Evolutionary conservation across 1,140 invertebrate genomes (phyloP), one percentile per base, ranked within the genome.

Genomic region (Anoplolepis gracilipes): DNA sequence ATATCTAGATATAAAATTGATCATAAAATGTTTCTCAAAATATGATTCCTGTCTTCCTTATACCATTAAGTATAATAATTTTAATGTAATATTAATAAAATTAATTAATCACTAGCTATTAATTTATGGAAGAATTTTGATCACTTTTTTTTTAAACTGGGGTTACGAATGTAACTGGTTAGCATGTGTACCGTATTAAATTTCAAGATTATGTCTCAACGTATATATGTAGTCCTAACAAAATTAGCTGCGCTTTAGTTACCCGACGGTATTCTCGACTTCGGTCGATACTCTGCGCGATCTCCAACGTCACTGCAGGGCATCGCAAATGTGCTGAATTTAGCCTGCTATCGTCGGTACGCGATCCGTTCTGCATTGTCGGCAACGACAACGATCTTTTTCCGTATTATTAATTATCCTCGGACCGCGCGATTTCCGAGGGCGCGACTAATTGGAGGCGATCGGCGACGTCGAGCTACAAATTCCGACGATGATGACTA

Each of bases 401-500:
- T 73, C 28, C 78, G 57, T 62, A 84, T 84, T 76, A 77, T 77
- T 84, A 49, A 77, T 84, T 84, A 77, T 77, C 59, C 33, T 64
- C 22, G 22, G 42, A 57, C 39, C 59, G 39, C 81, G 72, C 81
- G 55, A 84, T 84, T 73, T 70, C 25, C 70, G 62, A 46, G 70
- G 55, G 81, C 81, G 59, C 81, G 57, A 39, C 81, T 76, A 76
- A 84, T 84, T 76, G 72, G 65, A 59, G 46, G 28, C 36, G 75
- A 61, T 78, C 72, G 64, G 28, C 55, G 76, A 33, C 16, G 67
- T 25, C 46, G 75, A 73, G 88, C 69, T 86, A 72, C 85, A 65
- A 72, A 89, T 89, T 77, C 79, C 70, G 5, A 19, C 46, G 39
- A 69, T 79, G 76, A 79, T 79, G 78, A 81, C 65, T 59, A 59